phyloP scores from a whole-genome alignment of 2,113 vertebrate genomes.

The Ondatra zibethicus region DNA sequence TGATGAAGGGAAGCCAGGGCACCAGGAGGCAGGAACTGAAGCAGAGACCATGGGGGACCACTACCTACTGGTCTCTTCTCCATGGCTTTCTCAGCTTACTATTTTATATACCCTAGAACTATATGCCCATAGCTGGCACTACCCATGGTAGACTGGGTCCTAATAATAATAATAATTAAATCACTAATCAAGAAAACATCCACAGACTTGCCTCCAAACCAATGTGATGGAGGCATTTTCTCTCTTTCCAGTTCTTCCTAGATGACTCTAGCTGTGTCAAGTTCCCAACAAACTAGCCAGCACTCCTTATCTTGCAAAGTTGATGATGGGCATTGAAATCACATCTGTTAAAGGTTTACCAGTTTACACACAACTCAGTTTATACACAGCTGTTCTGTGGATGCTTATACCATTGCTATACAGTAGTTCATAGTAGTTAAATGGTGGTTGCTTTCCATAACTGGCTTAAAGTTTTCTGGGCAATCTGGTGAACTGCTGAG shows the following conservation, averaged over 20 bases:
- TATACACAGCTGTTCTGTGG: neutral
- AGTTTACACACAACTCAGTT: neutral
- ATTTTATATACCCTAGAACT: neutral
- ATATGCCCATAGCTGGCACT: neutral
- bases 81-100: neutral
- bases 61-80: neutral
- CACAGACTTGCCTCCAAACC: no score
- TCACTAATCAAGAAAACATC: neutral
- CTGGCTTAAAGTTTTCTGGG: neutral
- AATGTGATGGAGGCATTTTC: neutral
- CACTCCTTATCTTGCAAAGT: neutral
- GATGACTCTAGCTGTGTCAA: neutral
- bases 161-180: no score
- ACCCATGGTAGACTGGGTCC: neutral
- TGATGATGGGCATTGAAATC: slow-evolving; percentile 14
- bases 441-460: neutral
- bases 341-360: neutral
- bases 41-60: neutral
- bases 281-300: neutral
- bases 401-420: neutral
- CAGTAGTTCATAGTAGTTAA: neutral
- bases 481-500: neutral
- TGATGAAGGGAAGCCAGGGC: neutral
- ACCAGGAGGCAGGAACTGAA: neutral
- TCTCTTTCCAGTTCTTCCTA: neutral